A percentile compares a stretch with the other conserved stretches of the same genome.
phyloP scores from a whole-genome alignment of 1,140 invertebrate species.

The Sarcophaga peregrina region DNA sequence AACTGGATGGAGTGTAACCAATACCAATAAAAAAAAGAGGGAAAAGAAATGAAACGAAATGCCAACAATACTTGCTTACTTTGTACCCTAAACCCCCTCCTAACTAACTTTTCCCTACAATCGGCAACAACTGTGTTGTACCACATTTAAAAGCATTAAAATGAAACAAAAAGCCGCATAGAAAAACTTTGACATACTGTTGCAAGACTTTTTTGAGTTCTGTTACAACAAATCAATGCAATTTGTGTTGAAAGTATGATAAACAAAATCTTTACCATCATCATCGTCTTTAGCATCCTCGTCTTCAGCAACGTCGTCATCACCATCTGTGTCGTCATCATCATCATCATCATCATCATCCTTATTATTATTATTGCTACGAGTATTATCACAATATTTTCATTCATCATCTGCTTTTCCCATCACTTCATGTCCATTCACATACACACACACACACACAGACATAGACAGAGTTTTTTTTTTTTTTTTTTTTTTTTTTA shows the following conservation, averaged over 20 bases:
- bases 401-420: too few relatives aligned
- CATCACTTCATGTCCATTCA: too few relatives aligned
- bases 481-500: too few relatives aligned
- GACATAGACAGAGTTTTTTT: too few relatives aligned
- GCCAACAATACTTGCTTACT: neutral
- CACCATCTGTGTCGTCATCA: neutral
- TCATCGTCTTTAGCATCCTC: neutral
- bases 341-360: neutral
- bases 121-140: neutral
- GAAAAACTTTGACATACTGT: too few relatives aligned
- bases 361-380: neutral
- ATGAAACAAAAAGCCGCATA: neutral
- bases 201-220: too few relatives aligned
- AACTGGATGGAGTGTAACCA: neutral
- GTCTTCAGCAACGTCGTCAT: neutral
- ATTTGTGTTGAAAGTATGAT: constrained; percentile 22
- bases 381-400: too few relatives aligned
- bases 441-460: too few relatives aligned
- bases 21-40: neutral
- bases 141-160: neutral
- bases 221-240: neutral
- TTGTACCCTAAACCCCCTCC: neutral
- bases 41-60: neutral
- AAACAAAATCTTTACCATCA: neutral
- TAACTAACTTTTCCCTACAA: neutral